Evolutionary conservation across 2,113 vertebrate species (phyloP).

Genomic region (Podiceps cristatus): DNA sequence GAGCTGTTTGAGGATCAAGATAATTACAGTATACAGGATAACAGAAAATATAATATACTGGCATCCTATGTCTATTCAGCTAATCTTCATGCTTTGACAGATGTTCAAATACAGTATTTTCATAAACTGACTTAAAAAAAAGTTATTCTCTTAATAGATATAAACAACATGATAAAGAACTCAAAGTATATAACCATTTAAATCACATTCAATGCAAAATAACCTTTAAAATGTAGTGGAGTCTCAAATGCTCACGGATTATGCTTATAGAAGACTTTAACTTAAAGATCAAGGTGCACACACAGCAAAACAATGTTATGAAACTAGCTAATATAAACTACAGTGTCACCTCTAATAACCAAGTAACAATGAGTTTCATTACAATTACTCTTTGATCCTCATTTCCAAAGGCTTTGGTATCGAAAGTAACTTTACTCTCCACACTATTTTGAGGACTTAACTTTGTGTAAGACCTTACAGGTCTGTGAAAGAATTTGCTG

Average conservation of each 20-base stretch:
- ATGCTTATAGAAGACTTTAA: neutral
- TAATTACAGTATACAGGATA: constrained; percentile 76
- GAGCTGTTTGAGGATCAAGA: constrained; percentile 77
- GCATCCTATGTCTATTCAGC: constrained; percentile 65
- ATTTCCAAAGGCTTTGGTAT: neutral
- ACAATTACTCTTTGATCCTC: neutral
- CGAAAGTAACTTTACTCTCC: neutral
- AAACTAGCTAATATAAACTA: neutral
- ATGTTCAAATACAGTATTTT: constrained; percentile 73
- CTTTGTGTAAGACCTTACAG: neutral
- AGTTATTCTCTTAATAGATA: constrained; percentile 64
- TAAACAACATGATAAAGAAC: constrained; percentile 63
- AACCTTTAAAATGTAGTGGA: neutral
- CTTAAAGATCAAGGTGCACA: neutral
- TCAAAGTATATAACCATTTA: constrained; percentile 27
- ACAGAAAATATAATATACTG: constrained; percentile 72
- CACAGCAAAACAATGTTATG: neutral
- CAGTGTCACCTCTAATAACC: neutral
- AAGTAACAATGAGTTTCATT: neutral
- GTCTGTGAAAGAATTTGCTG: neutral
- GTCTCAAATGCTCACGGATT: neutral
- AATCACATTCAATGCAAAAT: neutral
- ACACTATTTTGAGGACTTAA: neutral
- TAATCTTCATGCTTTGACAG: constrained; percentile 74
- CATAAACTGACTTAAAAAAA: constrained; percentile 64